A percentile compares a stretch with the other conserved stretches of the same genome.
Conservation (phyloP, 2,888 invertebrate species). For the Drosophila austrosaltans region DNA sequence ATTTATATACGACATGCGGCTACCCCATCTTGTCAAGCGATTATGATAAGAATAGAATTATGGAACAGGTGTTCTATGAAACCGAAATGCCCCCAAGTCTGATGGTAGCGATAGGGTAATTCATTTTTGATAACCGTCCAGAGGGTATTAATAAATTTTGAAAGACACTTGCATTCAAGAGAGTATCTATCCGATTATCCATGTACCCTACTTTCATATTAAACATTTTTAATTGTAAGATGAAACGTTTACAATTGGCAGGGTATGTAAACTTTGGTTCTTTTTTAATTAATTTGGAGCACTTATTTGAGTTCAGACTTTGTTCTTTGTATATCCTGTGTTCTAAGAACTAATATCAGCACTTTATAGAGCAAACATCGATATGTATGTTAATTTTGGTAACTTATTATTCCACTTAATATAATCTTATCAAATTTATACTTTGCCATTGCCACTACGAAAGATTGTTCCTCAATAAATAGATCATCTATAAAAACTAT, state of each 20-base stretch:
- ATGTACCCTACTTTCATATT: too few relatives aligned
- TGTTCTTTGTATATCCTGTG: neutral
- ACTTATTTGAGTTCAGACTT: too few relatives aligned
- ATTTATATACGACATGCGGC: neutral
- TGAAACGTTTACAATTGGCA: too few relatives aligned
- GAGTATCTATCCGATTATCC: too few relatives aligned
- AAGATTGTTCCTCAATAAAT: neutral
- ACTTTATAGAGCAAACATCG: neutral
- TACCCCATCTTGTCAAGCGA: neutral
- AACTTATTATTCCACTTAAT: neutral
- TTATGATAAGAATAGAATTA: neutral
- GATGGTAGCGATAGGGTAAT: neutral
- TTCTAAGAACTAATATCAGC: neutral
- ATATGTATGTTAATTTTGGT: neutral
- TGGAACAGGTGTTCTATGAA: neutral
- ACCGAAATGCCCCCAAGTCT: slow-evolving; percentile 1
- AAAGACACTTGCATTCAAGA: neutral
- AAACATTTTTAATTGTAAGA: too few relatives aligned
- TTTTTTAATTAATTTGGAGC: too few relatives aligned
- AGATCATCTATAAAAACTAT: neutral
- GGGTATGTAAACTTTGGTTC: too few relatives aligned
- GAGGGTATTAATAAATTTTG: too few relatives aligned
- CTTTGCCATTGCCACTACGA: neutral
- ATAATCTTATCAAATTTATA: neutral
- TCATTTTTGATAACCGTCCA: neutral